phyloP scores from a whole-genome alignment of 2,888 invertebrate species.

The Rhopalosiphum nymphaeae region DNA sequence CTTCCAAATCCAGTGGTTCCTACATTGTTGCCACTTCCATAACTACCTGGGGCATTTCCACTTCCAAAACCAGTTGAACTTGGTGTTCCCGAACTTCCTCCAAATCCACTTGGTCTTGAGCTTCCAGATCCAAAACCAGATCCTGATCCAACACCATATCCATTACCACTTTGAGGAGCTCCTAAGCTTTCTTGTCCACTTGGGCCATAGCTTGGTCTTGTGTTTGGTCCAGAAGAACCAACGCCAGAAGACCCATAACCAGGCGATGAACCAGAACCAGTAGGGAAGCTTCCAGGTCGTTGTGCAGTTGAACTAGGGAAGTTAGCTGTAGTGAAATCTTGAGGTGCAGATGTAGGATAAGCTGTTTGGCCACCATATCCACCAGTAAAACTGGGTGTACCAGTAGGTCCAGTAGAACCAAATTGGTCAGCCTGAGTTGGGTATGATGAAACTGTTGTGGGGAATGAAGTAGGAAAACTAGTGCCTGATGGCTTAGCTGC shows the following conservation, averaged over 20 bases:
- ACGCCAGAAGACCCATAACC: constrained; percentile 19
- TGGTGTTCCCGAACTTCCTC: constrained; percentile 66
- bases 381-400: constrained; percentile 68
- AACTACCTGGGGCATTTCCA: constrained; percentile 48
- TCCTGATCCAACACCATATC: constrained; percentile 65
- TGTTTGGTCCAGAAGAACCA: background rate
- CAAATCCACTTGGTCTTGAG: constrained; percentile 53
- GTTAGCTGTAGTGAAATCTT: constrained; percentile 61
- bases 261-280: constrained; percentile 19
- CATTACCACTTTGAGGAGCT: constrained; percentile 49
- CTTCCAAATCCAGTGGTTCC: background rate
- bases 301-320: constrained; percentile 44
- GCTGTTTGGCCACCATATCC: constrained; percentile 67
- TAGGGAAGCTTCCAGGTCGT: constrained; percentile 51
- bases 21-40: background rate
- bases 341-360: constrained; percentile 48
- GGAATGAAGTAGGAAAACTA: constrained; percentile 50
- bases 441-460: constrained; percentile 41
- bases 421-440: constrained; percentile 44
- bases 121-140: constrained; percentile 58
- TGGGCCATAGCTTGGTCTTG: constrained; percentile 54
- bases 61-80: constrained; percentile 66
- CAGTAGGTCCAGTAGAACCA: constrained; percentile 56
- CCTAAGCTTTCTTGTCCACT: constrained; percentile 62
- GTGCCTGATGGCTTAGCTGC: constrained; percentile 13